Evolutionary conservation across 1,140 invertebrate species (phyloP).

Genomic region (Oppia nitens): DNA sequence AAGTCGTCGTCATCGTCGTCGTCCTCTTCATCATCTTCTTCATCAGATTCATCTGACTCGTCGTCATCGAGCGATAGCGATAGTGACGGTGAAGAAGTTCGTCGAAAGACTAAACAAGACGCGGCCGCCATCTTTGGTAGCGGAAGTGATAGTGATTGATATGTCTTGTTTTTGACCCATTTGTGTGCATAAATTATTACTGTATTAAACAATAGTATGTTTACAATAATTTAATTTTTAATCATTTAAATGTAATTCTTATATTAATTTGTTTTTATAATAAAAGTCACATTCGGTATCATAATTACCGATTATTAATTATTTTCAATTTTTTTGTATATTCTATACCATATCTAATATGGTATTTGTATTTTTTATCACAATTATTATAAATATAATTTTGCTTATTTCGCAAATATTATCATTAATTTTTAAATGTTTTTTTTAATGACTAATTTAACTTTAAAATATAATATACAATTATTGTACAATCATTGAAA

Average conservation of each 20-base stretch:
- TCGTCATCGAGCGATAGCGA: constrained; percentile 11
- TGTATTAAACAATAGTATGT: no score
- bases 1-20: constrained; percentile 17
- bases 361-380: no score
- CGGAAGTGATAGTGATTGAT: constrained; percentile 21
- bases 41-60: background rate
- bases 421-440: no score
- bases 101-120: constrained; percentile 25
- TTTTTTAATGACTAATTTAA: no score
- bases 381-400: no score
- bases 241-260: background rate
- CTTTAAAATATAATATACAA: no score
- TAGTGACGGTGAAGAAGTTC: constrained; percentile 18
- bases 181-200: background rate
- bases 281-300: background rate
- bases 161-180: background rate
- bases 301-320: constrained; percentile 1
- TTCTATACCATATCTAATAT: no score
- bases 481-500: no score
- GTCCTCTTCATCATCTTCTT: constrained; percentile 15
- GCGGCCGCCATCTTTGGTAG: constrained; percentile 33
- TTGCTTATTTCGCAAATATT: no score
- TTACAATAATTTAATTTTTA: no score
- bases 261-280: background rate
- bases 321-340: constrained; percentile 3